Evolutionary conservation across 2,797 vertebrate species (phyloP).

Genomic region (Acropternis orthonyx): DNA sequence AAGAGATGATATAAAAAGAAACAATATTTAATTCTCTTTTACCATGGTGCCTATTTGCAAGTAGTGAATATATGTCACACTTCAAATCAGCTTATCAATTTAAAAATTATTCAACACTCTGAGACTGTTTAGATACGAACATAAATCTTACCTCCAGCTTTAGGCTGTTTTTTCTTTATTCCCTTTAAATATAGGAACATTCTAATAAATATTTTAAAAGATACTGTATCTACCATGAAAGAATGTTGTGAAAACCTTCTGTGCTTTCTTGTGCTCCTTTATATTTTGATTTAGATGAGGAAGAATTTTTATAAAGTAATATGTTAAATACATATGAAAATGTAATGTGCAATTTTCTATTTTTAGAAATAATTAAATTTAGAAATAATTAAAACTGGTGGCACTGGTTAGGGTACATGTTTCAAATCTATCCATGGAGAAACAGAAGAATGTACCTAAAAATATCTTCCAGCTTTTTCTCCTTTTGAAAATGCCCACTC

Average conservation of each 20-base stretch:
- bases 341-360: neutral
- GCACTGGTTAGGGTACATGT: neutral
- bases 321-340: neutral
- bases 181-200: neutral
- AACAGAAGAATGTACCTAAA: neutral
- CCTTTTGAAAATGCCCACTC: neutral
- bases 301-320: neutral
- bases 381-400: neutral
- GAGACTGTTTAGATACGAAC: neutral
- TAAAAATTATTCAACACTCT: neutral
- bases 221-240: neutral
- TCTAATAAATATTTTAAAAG: neutral
- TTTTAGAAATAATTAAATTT: too few species aligned
- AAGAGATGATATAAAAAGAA: neutral
- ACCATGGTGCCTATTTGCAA: neutral
- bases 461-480: neutral
- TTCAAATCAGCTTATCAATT: neutral
- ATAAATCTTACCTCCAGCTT: neutral
- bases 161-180: neutral
- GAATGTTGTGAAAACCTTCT: neutral
- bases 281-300: neutral
- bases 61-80: neutral
- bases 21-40: neutral
- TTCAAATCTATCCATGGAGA: neutral
- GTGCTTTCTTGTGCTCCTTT: neutral